A percentile compares a stretch with the other conserved stretches of the same genome.
phyloP scores from a whole-genome alignment of 1,140 invertebrate species.

The Mizuhopecten yessoensis region DNA sequence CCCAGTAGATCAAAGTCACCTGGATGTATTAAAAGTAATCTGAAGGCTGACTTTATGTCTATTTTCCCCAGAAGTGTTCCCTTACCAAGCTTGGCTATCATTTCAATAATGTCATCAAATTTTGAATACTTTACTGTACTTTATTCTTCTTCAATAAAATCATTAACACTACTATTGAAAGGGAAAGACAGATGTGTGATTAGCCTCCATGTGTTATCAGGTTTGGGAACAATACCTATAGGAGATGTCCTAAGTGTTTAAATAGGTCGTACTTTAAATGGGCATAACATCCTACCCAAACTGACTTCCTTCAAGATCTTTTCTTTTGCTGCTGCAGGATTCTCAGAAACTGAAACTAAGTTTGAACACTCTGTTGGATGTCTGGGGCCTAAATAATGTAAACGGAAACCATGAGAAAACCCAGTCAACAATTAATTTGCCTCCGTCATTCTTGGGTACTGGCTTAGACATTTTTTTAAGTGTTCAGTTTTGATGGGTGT shows the following conservation, averaged over 20 bases:
- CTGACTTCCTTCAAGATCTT: too few species aligned
- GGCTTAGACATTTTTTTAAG: too few species aligned
- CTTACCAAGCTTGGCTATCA: too few species aligned
- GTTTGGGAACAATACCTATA: too few species aligned
- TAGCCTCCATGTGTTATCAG: too few species aligned
- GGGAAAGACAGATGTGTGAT: too few species aligned
- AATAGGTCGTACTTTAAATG: neutral
- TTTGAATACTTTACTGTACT: constrained; percentile 9
- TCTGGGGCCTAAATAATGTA: neutral
- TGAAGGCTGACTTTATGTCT: constrained; percentile 30
- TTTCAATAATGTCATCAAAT: neutral
- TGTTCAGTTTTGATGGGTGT: too few species aligned
- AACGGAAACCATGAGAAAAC: neutral
- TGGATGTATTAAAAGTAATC: too few species aligned
- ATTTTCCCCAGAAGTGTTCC: constrained; percentile 39
- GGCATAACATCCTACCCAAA: constrained; percentile 18
- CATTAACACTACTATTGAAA: neutral
- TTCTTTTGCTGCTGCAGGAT: neutral
- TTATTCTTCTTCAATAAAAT: neutral
- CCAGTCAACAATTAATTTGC: too few species aligned
- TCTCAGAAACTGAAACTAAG: neutral
- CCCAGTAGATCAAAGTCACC: neutral
- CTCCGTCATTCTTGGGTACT: too few species aligned
- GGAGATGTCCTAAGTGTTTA: neutral
- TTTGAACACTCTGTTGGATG: neutral